Evolutionary conservation across 2,113 vertebrate species (phyloP), one percentile per base, ranked within the genome.

Genomic region (Maccullochella peelii): DNA sequence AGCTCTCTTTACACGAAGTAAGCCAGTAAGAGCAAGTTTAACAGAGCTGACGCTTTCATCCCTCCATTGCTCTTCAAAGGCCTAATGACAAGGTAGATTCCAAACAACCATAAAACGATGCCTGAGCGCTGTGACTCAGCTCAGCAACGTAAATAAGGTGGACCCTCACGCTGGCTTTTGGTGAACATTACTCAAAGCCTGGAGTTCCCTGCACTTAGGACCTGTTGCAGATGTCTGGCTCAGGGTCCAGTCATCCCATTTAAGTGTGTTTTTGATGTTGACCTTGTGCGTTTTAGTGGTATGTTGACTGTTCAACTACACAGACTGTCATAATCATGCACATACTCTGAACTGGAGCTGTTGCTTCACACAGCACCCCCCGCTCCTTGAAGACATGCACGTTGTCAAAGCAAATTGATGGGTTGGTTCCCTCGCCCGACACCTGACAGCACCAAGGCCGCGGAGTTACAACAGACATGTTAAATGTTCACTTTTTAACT

Each of bases 11-110:
- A 94, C 93, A 94, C 89, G 79, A 90, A 93, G 94, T 93, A 88
- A 91, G 90, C 91, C 93, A 93, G 93, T 96, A 95, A 94, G 92
- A 94, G 94, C 94, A 93, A 91, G 94, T 95, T 95, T 94, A 94
- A 93, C 89, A 88, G 91, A 93, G 90, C 78, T 27, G 67, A 82
- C 36, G 94, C 95, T 96, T 95, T 95, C 94, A 96, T 95, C 95
- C 92, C 90, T 87, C 77, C 84, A 75, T 91, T 88, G 91, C 90
- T 91, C 94, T 95, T 95, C 93, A 95, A 94, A 95, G 93, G 89
- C 84, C 89, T 96, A 96, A 96, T 96, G 94, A 95, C 95, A 96
- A 95, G 95, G 95, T 95, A 95, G 93, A 94, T 90, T 92, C 88
- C 91, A 92, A 89, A 86, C 91, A 87, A 91, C 94, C 93, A 89